Percentiles rank a stretch among this genome's conserved stretches.
Evolutionary conservation across 2,113 vertebrate species (phyloP).

Genomic region (Shinisaurus crocodilurus): DNA sequence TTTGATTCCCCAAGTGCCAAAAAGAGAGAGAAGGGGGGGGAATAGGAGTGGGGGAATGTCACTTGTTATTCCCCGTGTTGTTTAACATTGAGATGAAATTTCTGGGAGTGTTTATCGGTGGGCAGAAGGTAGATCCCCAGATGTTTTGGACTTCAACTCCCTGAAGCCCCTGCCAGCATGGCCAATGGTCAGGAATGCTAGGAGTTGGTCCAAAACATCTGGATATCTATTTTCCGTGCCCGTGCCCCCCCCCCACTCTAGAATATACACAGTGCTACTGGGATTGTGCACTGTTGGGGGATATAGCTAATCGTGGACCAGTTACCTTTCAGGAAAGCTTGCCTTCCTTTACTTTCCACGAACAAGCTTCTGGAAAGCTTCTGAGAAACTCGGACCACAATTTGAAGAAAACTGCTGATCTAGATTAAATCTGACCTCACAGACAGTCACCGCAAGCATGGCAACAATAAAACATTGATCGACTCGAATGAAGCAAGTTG

Average conservation of each 20-base stretch:
- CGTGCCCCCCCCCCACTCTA: no score
- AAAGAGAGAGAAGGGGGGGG: background rate
- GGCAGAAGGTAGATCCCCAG: no score
- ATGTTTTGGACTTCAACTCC: no score
- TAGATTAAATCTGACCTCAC: background rate
- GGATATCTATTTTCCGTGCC: no score
- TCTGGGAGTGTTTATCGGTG: background rate
- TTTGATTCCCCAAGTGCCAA: background rate
- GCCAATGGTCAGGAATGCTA: no score
- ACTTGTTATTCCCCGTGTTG: background rate
- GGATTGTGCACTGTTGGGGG: no score
- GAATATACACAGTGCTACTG: no score
- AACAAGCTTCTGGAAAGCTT: background rate
- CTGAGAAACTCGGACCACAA: background rate
- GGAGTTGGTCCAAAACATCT: no score
- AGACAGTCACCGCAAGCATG: background rate
- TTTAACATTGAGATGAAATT: background rate
- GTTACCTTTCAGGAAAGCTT: background rate
- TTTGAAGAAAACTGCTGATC: background rate
- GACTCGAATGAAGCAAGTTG: background rate
- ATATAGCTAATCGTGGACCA: background rate
- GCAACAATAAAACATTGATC: background rate
- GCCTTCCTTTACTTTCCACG: background rate
- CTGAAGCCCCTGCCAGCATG: no score
- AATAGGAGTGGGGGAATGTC: background rate